Evolutionary conservation across 2,888 invertebrate genomes (phyloP), one percentile per base, ranked within the genome.

Genomic region (Gymnosoma rotundatum): DNA sequence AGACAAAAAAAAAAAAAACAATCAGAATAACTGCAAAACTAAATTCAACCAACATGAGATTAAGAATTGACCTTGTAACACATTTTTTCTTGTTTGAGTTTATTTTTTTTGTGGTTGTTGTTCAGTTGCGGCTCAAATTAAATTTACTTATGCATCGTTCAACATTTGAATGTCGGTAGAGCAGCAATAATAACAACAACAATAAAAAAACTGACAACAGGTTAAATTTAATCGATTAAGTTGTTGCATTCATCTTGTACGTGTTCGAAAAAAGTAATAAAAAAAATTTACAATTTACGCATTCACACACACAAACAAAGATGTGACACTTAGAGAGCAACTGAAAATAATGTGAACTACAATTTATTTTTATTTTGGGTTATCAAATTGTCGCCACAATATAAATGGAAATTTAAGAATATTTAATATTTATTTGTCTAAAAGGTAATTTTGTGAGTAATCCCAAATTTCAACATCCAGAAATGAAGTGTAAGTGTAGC

Each of bases 31-130:
- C 36, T 66, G 58, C 21, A 66, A 60, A 64, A 67, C 56, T 14
- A 60, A 64, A 56, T 64, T 25, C 45, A 61, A 67, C 69, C 52
- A 38, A 64, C 78, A 67, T 67, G 60, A 69, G 69, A 64, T 12
- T 50, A 73, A 73, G 78, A 81, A 78, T 70, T 80, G 78, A 70
- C 84, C 84, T 84, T 81, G 84, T 84, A 78, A 84, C 81, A 84
- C 74, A 81, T 83, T 70, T 83, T 48, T 75, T 61, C 36, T 58
- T 67, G 36, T 48, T 81, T 60, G 48, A 63, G 12, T 69, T 74
- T 25, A 32, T 60, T 50, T 54, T 56, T 32, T 36, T 20, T 38
- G 32, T 45, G 56, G 70, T 63, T 61, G 64, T 38, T 64, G 58
- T 63, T 70, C 50, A 63, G 67, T 79, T 75, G 63, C 50, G 61